A percentile compares a stretch with the other conserved stretches of the same genome.
Conservation (phyloP, 2,113 vertebrate species). For the Microcebus ravelobensis region DNA sequence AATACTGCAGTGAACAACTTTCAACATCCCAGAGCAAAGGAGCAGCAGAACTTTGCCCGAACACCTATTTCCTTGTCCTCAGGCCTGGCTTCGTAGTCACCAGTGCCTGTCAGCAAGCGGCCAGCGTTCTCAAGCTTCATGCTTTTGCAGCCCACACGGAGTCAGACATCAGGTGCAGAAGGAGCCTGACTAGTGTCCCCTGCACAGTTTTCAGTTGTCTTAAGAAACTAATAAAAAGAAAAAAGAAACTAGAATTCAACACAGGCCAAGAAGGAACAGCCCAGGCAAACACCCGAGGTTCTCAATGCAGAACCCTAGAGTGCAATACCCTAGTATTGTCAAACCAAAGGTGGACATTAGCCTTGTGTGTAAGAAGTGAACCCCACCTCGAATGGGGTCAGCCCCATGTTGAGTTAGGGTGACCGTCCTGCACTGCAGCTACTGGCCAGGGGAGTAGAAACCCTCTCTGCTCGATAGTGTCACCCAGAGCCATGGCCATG, state of each 20-base stretch:
- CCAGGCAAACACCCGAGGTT: neutral
- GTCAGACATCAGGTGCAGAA: neutral
- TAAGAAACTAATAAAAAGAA: neutral
- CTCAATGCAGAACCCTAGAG: neutral
- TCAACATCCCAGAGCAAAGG: neutral
- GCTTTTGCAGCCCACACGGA: too few relatives aligned
- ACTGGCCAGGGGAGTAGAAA: neutral
- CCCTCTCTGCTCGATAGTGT: neutral
- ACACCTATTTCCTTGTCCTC: neutral
- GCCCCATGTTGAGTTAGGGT: neutral
- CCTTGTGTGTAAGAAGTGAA: neutral
- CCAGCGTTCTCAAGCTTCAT: too few relatives aligned
- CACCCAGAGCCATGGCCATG: too few relatives aligned
- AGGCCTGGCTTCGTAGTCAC: neutral
- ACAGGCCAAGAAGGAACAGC: neutral
- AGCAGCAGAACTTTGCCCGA: neutral
- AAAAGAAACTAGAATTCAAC: neutral
- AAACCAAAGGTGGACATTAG: neutral
- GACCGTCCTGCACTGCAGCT: neutral
- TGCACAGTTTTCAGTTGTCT: neutral
- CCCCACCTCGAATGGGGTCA: accelerated
- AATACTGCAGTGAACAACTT: neutral
- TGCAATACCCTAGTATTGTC: too few relatives aligned
- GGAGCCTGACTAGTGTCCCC: neutral
- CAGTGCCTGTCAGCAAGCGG: neutral